Percentiles rank a stretch among this genome's conserved stretches.
Conservation (phyloP, 2,888 invertebrate species). For the Leptopilina syphax region DNA sequence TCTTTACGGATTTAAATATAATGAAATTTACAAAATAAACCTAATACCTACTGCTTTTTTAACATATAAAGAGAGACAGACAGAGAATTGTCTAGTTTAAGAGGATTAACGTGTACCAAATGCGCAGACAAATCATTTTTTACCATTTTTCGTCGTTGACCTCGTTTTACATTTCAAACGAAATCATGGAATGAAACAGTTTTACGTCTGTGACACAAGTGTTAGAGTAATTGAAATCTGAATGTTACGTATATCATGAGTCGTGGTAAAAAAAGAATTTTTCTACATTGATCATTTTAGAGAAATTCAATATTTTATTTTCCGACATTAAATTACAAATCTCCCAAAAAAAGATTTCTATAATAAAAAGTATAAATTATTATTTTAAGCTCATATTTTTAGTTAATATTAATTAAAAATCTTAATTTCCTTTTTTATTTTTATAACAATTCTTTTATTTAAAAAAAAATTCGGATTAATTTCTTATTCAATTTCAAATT, state of each 20-base stretch:
- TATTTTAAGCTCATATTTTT: too few species aligned
- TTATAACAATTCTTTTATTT: too few species aligned
- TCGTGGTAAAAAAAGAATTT: neutral
- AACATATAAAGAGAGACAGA: conserved; percentile 3
- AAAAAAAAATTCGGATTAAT: too few species aligned
- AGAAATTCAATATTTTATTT: neutral
- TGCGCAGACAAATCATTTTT: conserved; percentile 51
- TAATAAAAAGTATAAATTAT: too few species aligned
- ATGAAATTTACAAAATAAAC: neutral
- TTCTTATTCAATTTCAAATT: too few species aligned
- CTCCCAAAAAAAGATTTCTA: too few species aligned
- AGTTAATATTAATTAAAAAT: too few species aligned
- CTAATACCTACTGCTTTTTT: conserved; percentile 28
- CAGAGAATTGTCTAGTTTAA: neutral
- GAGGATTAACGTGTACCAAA: conserved; percentile 41
- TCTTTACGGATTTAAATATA: too few species aligned
- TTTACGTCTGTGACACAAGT: conserved; percentile 14
- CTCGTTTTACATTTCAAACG: conserved; percentile 43
- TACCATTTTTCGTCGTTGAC: conserved; percentile 49
- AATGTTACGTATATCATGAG: neutral
- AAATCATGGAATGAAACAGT: conserved; percentile 11
- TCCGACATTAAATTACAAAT: too few species aligned
- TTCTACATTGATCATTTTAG: conserved; percentile 2
- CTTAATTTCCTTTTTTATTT: too few species aligned
- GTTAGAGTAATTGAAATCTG: conserved; percentile 21